phyloP scores from a whole-genome alignment of 2,888 invertebrate genomes.

The Drosophila lutescens region DNA sequence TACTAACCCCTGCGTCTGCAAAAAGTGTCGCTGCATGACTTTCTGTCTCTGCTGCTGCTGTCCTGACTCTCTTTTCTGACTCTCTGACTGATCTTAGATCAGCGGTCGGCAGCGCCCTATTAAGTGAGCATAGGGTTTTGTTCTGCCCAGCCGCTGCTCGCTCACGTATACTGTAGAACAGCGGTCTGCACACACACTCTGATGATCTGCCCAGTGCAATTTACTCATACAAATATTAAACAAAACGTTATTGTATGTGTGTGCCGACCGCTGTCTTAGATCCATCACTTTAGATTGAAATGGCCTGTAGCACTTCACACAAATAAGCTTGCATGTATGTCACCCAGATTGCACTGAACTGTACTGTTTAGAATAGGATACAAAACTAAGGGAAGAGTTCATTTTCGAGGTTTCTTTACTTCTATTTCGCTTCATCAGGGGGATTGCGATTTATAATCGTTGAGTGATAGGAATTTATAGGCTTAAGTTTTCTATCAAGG shows the following conservation, averaged over 20 bases:
- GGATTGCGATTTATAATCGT: too few species aligned
- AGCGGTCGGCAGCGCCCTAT: too few species aligned
- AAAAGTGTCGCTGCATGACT: constrained; percentile 57
- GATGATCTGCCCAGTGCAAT: too few species aligned
- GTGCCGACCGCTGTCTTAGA: too few species aligned
- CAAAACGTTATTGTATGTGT: too few species aligned
- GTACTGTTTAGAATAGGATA: background rate
- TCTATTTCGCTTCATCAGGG: background rate
- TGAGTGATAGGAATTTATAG: background rate
- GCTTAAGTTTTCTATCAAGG: background rate
- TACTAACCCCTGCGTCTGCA: constrained; percentile 63
- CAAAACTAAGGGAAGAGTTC: background rate
- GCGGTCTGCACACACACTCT: too few species aligned
- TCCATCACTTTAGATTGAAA: constrained; percentile 23
- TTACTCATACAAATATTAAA: too few species aligned
- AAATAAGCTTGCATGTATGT: constrained; percentile 55
- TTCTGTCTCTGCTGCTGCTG: constrained; percentile 18
- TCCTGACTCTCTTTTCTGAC: constrained; percentile 17
- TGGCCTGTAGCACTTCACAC: constrained; percentile 37
- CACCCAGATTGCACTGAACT: constrained; percentile 34
- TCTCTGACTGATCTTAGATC: constrained; percentile 14
- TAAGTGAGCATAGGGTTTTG: too few species aligned
- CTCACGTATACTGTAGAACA: too few species aligned
- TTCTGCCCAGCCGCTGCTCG: too few species aligned
- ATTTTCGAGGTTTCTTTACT: background rate